Percentiles rank a stretch among this genome's conserved stretches.
phyloP scores from a whole-genome alignment of 1,140 invertebrate genomes.

The Hypothenemus hampei region DNA sequence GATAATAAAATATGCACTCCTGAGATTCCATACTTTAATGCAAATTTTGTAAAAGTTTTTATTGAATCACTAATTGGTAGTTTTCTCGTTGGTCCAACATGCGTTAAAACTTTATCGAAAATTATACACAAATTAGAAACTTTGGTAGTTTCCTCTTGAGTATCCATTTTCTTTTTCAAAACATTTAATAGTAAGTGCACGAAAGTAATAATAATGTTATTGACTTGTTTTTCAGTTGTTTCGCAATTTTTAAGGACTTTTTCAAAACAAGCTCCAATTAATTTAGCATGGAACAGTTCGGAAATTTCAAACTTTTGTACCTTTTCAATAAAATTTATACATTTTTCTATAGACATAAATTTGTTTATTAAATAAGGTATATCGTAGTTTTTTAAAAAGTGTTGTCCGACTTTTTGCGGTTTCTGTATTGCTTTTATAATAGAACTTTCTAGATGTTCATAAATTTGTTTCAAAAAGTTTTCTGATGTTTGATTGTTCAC shows the following conservation, averaged over 20 bases:
- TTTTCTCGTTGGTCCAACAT: slow-evolving; percentile 33
- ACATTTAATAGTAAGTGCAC: slow-evolving; percentile 44
- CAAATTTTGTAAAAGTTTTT: slow-evolving; percentile 60
- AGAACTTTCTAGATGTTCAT: slow-evolving; percentile 53
- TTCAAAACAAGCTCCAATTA: slow-evolving; percentile 51
- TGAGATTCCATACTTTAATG: slow-evolving; percentile 61
- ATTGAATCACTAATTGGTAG: slow-evolving; percentile 51
- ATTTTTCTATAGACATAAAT: slow-evolving; percentile 54
- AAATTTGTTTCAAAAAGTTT: slow-evolving; percentile 48
- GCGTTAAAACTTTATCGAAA: slow-evolving; percentile 43
- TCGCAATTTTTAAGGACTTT: slow-evolving; percentile 42
- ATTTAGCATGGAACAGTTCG: slow-evolving; percentile 52
- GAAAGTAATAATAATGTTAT: slow-evolving; percentile 35
- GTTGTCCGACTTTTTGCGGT: slow-evolving; percentile 58
- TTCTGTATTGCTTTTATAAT: slow-evolving; percentile 57
- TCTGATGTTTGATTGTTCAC: slow-evolving; percentile 44
- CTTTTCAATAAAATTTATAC: slow-evolving; percentile 51
- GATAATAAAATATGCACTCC: slow-evolving; percentile 50
- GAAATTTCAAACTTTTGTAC: slow-evolving; percentile 54
- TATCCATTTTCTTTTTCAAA: slow-evolving; percentile 41
- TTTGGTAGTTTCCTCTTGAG: slow-evolving; percentile 34
- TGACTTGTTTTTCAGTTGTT: slow-evolving; percentile 23
- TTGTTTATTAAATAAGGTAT: slow-evolving; percentile 50
- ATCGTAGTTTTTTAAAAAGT: slow-evolving; percentile 51
- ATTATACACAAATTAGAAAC: slow-evolving; percentile 45